Conservation (phyloP, 1,140 invertebrate genomes). For the Paraescarpia echinospica region DNA sequence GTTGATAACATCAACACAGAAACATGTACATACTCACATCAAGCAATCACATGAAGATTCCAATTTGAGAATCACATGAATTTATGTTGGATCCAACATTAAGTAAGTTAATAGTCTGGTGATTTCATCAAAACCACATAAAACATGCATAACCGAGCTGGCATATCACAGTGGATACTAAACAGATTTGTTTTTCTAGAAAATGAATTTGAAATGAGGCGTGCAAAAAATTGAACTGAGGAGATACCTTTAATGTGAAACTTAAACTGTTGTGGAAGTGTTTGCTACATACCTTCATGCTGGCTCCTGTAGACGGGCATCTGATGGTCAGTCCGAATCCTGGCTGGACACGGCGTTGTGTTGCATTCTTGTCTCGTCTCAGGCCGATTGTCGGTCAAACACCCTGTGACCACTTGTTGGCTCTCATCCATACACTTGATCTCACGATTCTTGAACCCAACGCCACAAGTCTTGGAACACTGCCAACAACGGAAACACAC, state of each 20-base stretch:
- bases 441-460: conserved; percentile 24
- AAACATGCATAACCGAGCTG: no score
- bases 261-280: neutral
- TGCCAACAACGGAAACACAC: conserved; percentile 17
- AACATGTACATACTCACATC: neutral
- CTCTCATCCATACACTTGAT: conserved; percentile 30
- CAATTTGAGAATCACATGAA: conserved; percentile 32
- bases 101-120: neutral
- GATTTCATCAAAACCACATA: no score
- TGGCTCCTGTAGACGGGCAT: neutral
- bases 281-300: conserved; percentile 2
- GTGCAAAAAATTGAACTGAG: no score
- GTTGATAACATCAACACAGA: no score
- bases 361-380: conserved; percentile 24
- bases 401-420: conserved; percentile 12
- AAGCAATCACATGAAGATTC: conserved; percentile 33
- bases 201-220: no score
- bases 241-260: no score
- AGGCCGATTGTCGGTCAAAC: conserved; percentile 22
- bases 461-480: conserved; percentile 33
- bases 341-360: conserved; percentile 17
- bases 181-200: no score
- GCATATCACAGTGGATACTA: no score
- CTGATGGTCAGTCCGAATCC: neutral
- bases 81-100: conserved; percentile 25